Base-by-base conservation (phyloP, 2,888 invertebrate species). In the Conomelus anceps region DNA sequence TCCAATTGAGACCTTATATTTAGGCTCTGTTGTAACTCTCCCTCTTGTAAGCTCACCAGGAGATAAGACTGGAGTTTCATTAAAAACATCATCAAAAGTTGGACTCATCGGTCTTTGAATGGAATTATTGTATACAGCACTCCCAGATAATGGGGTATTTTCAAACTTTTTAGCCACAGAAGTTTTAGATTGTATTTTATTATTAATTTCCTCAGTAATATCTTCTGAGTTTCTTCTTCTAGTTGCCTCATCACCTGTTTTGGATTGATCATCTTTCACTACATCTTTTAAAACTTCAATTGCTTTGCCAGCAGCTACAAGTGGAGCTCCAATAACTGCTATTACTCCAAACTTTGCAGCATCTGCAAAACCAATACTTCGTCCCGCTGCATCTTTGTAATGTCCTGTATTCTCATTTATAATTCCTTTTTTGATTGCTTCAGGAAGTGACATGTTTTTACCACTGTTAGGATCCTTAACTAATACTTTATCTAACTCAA, bases 321-420 rank as follows among this genome's bases (percentile, higher is more conserved):
- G 93, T 0, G 97, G 97, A 11, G 96, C 95, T 85, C 97, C 97
- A 87, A 96, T 93, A 13, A 98, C 96, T 20, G 95, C 95, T 7
- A 98, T 93, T n/a, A 97, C 93, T 20, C 98, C 98, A 91, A 96
- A 94, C 93, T 96, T 96, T 20, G 96, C 95, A 0, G 97, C 97
- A 91, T 97, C 96, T 88, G 95, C 94, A 85, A 98, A 93, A 89
- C 95, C 95, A 85, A 97, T 95, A 92, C 95, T 95, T 87, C 95
- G 95, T 1, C 96, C 96, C 0, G 94, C 93, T 89, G 94, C 94
- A 92, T 96, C 96, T 90, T 94, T 94, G 91, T 97, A 96, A 88
- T 96, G 95, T 4, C 96, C 96, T 0, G 96, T 95, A 89, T 94
- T 94, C 89, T 95, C 95, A 93, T 98, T 96, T 89, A 98, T 94